Conservation (phyloP, 2,797 vertebrate genomes). For the Tokudaia tokunoshimensis region DNA sequence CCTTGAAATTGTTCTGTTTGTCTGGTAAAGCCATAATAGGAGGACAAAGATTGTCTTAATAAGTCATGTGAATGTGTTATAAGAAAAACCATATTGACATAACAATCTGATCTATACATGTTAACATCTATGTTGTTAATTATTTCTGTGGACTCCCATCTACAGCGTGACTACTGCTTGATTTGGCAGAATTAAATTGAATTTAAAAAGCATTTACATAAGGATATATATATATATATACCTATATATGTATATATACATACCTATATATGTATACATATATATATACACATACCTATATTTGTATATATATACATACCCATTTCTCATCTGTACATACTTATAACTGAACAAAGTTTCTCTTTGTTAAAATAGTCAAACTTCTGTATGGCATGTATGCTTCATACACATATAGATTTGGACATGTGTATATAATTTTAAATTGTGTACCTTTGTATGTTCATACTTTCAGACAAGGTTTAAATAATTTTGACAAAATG, state of each 20-base stretch:
- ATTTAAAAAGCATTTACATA: constrained; percentile 71
- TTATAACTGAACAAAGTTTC: constrained; percentile 45
- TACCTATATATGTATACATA: too few species aligned
- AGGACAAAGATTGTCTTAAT: constrained; percentile 72
- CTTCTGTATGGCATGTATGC: not conserved
- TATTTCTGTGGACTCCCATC: constrained; percentile 54
- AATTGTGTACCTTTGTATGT: not conserved
- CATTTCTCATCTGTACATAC: not conserved
- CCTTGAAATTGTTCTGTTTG: constrained; percentile 61
- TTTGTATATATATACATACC: not conserved
- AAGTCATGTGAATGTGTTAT: constrained; percentile 63
- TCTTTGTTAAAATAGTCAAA: constrained; percentile 64
- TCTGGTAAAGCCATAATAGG: constrained; percentile 67
- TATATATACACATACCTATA: too few species aligned
- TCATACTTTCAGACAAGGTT: not conserved
- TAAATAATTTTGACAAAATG: constrained; percentile 4
- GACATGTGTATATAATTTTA: not conserved
- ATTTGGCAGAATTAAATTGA: constrained; percentile 73
- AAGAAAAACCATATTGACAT: constrained; percentile 38
- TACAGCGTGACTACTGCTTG: constrained; percentile 55
- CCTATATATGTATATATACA: too few species aligned
- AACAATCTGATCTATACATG: constrained; percentile 61
- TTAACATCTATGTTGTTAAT: constrained; percentile 67
- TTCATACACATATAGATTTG: not conserved
- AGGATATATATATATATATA: not conserved